Percentiles rank a stretch among this genome's conserved stretches.
Conservation (phyloP, 2,888 invertebrate genomes). For the Carcina quercana region DNA sequence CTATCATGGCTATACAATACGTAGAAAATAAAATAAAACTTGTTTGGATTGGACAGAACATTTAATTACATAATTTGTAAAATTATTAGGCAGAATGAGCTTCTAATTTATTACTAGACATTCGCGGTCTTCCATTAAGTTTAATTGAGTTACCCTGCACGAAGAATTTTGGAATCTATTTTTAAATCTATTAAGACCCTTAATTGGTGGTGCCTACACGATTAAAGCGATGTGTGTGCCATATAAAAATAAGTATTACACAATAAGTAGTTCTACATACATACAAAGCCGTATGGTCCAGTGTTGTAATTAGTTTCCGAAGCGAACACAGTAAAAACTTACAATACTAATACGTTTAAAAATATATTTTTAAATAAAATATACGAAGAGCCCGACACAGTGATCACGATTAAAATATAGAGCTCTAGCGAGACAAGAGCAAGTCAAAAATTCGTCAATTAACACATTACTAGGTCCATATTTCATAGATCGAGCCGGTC, state of each 20-base stretch:
- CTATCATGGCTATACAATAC: background rate
- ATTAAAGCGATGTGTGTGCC: conserved; percentile 23
- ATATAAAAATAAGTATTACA: conserved; percentile 20
- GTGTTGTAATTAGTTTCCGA: conserved; percentile 14
- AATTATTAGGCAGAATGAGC: conserved; percentile 39
- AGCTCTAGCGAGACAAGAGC: too few relatives aligned
- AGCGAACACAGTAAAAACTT: conserved; percentile 16
- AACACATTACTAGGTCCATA: too few relatives aligned
- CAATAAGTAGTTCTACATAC: conserved; percentile 16
- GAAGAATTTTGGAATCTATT: conserved; percentile 61
- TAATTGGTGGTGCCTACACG: conserved; percentile 30
- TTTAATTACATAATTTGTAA: conserved; percentile 33
- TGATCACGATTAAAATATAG: background rate
- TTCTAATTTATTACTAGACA: conserved; percentile 34
- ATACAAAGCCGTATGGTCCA: conserved; percentile 14
- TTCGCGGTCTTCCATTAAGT: conserved; percentile 27
- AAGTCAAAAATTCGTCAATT: too few relatives aligned
- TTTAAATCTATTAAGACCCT: conserved; percentile 41
- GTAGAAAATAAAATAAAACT: too few relatives aligned
- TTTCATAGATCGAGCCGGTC: too few relatives aligned
- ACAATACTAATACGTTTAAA: conserved; percentile 5
- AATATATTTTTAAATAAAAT: conserved; percentile 5
- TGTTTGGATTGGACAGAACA: conserved; percentile 35
- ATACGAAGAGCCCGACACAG: conserved; percentile 7
- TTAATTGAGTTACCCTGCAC: conserved; percentile 60